Conservation (phyloP, 1,140 invertebrate species). For the Conopomorpha cramerella region DNA sequence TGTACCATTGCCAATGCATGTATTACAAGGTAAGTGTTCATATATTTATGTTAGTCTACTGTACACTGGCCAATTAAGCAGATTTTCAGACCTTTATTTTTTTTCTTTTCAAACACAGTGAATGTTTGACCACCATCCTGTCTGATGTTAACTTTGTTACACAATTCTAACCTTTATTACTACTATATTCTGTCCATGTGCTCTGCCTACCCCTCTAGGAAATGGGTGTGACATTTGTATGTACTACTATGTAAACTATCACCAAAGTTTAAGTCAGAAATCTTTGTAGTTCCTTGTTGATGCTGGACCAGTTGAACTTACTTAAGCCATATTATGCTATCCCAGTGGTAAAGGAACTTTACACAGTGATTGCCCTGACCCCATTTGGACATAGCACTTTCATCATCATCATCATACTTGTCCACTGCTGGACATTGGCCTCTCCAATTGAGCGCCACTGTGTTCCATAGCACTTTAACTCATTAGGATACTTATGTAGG, state of each 20-base stretch:
- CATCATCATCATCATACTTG: no score
- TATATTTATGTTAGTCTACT: neutral
- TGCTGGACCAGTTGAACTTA: no score
- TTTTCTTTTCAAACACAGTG: neutral
- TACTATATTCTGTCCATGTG: neutral
- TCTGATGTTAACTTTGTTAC: neutral
- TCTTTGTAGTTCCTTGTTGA: no score
- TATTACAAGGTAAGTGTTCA: constrained; percentile 32
- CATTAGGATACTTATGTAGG: no score
- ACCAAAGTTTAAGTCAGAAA: neutral
- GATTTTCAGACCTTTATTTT: neutral
- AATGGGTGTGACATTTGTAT: neutral
- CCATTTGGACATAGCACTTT: no score
- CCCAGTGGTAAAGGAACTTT: no score
- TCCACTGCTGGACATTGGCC: no score
- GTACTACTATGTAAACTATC: neutral
- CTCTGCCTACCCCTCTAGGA: neutral
- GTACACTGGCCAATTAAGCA: no score
- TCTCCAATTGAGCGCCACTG: no score
- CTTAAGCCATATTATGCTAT: no score
- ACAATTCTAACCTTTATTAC: neutral
- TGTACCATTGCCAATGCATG: constrained; percentile 23
- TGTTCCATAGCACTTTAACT: no score
- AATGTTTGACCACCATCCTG: neutral
- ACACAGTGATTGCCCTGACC: no score